These are phyloP conservation scores for Nylanderia fulva DNA, from an alignment of 1,140 invertebrate species.

Conservation along the genomic window DNA sequence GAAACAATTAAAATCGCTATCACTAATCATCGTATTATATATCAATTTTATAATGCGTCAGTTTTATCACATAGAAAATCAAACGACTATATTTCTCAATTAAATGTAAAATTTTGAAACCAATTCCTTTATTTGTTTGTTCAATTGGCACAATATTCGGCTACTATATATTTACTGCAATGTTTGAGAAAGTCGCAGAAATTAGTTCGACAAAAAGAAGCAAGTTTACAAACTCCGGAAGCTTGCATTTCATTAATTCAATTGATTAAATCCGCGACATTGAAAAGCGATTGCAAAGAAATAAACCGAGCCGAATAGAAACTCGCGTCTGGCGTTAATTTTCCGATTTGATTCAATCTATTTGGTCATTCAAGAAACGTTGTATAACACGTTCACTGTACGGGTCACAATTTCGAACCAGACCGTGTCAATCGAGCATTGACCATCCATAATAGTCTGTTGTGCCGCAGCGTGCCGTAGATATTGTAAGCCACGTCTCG, in stretches of 20 bases:
- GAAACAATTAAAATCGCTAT: background rate
- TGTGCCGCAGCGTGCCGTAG: slow-evolving; percentile 75
- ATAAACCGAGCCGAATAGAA: background rate
- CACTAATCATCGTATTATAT: background rate
- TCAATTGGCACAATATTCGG: background rate
- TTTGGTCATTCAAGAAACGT: slow-evolving; percentile 15
- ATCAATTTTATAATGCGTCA: background rate
- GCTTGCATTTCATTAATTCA: slow-evolving; percentile 41
- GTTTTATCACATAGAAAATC: background rate
- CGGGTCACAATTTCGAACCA: slow-evolving; percentile 20
- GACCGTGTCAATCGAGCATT: slow-evolving; percentile 61
- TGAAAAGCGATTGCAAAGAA: slow-evolving; percentile 28
- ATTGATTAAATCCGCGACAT: slow-evolving; percentile 36
- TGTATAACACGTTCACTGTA: too few relatives aligned
- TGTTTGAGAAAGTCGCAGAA: background rate
- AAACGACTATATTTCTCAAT: background rate
- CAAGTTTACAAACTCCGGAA: slow-evolving; percentile 5
- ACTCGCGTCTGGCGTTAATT: background rate
- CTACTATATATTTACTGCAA: background rate
- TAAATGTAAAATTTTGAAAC: background rate
- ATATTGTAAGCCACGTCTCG: slow-evolving; percentile 35
- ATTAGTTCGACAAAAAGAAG: background rate
- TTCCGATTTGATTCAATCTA: background rate
- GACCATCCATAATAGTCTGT: slow-evolving; percentile 77
- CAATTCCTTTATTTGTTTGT: background rate